Percentiles rank a stretch among this genome's conserved stretches.
phyloP scores from a whole-genome alignment of 35 echinoderm and acorn worm genomes.

The Heliocidaris erythrogramma region DNA sequence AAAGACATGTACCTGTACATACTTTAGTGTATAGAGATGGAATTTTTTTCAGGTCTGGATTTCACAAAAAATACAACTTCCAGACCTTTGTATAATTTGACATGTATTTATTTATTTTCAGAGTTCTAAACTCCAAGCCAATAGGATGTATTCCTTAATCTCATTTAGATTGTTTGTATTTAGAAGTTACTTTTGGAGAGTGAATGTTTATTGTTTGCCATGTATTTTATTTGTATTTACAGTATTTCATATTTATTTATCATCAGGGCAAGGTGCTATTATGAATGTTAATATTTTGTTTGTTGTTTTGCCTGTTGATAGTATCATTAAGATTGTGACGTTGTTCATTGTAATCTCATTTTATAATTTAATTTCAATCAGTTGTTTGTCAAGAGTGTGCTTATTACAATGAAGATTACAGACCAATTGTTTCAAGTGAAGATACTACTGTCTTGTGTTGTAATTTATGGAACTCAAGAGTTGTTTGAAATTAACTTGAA shows the following conservation, averaged over 20 bases:
- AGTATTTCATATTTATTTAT: slow-evolving; percentile 14
- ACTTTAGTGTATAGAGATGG: background rate
- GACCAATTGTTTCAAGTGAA: background rate
- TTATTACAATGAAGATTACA: background rate
- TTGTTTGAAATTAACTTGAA: background rate
- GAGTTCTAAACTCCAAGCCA: background rate
- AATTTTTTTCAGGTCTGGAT: background rate
- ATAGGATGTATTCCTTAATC: background rate
- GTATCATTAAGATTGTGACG: background rate
- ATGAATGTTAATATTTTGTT: background rate
- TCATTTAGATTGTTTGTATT: background rate
- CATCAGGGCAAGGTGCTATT: slow-evolving; percentile 9
- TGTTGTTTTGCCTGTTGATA: background rate
- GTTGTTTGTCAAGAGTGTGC: background rate
- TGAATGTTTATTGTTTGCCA: background rate
- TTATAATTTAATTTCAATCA: background rate
- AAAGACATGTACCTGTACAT: background rate
- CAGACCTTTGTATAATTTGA: background rate
- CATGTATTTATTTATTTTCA: background rate
- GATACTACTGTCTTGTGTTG: too few relatives aligned
- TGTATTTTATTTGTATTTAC: background rate
- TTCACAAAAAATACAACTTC: background rate
- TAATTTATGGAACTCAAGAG: too few relatives aligned
- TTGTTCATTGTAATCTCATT: background rate
- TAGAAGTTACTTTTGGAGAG: background rate